Conservation (phyloP, 2,888 invertebrate genomes). For the Endotricha flammealis region DNA sequence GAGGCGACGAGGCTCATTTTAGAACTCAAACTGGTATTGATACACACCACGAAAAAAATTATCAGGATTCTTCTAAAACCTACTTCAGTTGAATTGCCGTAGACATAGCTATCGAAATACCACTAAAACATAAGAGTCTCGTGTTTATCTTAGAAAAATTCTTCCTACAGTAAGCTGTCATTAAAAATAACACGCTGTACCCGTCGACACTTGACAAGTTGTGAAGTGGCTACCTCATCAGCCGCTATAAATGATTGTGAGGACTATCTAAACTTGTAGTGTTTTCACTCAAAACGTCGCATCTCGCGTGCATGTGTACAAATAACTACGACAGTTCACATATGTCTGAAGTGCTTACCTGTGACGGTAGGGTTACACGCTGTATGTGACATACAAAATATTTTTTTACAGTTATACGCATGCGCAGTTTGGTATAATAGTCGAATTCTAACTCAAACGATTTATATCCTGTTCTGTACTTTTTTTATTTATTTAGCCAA, state of each 20-base stretch:
- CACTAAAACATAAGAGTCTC: slow-evolving; percentile 2
- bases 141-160: slow-evolving; percentile 10
- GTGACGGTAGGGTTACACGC: no score
- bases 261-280: slow-evolving; percentile 55
- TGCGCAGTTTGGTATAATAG: no score
- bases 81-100: no score
- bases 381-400: no score
- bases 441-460: no score
- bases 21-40: no score
- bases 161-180: slow-evolving; percentile 20
- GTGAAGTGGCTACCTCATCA: slow-evolving; percentile 53
- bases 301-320: slow-evolving; percentile 43
- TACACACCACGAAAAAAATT: no score
- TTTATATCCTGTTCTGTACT: no score
- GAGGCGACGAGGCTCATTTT: no score
- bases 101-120: background rate
- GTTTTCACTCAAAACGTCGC: slow-evolving; percentile 43
- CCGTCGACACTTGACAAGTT: slow-evolving; percentile 52
- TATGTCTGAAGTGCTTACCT: slow-evolving; percentile 51
- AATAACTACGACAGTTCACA: slow-evolving; percentile 68
- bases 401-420: no score
- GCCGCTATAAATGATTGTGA: slow-evolving; percentile 56
- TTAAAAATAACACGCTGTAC: slow-evolving; percentile 53
- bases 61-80: no score
- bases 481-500: no score